A percentile compares a stretch with the other conserved stretches of the same genome.
phyloP scores from a whole-genome alignment of 2,888 invertebrate genomes.

The Parnassius smintheus region DNA sequence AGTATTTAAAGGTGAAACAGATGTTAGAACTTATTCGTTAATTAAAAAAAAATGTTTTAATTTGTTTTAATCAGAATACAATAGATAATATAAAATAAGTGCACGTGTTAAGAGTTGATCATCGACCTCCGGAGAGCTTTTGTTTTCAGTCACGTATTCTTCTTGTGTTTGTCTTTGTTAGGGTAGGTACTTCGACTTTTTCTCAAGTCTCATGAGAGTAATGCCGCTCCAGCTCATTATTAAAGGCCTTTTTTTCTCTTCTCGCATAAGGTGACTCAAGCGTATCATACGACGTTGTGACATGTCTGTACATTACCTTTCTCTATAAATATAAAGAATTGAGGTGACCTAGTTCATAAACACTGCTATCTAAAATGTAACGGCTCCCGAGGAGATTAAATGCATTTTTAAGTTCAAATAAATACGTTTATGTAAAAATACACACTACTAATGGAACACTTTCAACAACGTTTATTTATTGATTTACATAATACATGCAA shows the following conservation, averaged over 20 bases:
- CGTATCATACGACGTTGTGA: conserved; percentile 23
- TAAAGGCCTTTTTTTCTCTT: conserved; percentile 23
- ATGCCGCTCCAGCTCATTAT: conserved; percentile 23
- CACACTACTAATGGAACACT: no score
- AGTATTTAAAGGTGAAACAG: no score
- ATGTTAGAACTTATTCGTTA: no score
- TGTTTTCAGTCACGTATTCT: conserved; percentile 26
- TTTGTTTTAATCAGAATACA: no score
- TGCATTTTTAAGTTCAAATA: conserved; percentile 21
- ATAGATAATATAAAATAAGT: not conserved
- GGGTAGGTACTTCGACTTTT: conserved; percentile 19
- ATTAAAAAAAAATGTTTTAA: no score
- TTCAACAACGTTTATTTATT: no score
- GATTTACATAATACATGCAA: no score
- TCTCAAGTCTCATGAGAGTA: conserved; percentile 25
- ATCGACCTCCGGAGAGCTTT: conserved; percentile 15
- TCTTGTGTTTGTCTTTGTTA: conserved; percentile 22
- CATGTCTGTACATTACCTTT: conserved; percentile 25
- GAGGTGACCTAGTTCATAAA: conserved; percentile 26
- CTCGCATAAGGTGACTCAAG: conserved; percentile 24
- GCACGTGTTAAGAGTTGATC: conserved; percentile 17
- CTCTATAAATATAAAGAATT: not conserved
- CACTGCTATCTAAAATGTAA: conserved; percentile 18
- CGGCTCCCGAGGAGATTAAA: conserved; percentile 10
- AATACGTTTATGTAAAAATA: conserved; percentile 8